phyloP scores from a whole-genome alignment of 1,140 invertebrate genomes.

The Leptoteleia sp. region DNA sequence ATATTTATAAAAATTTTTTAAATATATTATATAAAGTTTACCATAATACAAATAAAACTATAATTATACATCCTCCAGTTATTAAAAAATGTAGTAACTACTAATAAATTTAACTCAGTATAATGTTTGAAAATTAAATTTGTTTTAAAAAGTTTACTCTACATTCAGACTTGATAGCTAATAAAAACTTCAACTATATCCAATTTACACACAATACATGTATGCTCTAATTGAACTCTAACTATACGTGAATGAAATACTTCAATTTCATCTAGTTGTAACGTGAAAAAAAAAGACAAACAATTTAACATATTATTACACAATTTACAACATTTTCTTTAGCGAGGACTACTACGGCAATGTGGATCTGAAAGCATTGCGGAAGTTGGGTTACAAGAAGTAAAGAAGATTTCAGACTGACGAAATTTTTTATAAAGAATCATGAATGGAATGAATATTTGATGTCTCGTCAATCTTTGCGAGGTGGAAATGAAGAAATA shows the following conservation, averaged over 20 bases:
- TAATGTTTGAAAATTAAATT: too few relatives aligned
- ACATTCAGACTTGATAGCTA: too few relatives aligned
- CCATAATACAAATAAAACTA: too few relatives aligned
- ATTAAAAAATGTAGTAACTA: too few relatives aligned
- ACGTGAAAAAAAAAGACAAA: too few relatives aligned
- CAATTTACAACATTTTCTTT: slow-evolving; percentile 75
- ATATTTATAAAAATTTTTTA: too few relatives aligned
- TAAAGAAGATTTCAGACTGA: slow-evolving; percentile 65
- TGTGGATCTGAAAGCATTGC: slow-evolving; percentile 89
- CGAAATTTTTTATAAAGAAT: slow-evolving; percentile 22
- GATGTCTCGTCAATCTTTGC: slow-evolving; percentile 9
- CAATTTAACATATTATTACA: slow-evolving; percentile 54
- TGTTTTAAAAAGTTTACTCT: too few relatives aligned
- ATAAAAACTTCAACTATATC: slow-evolving; percentile 8
- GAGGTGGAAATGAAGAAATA: slow-evolving; percentile 34
- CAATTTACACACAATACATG: not conserved
- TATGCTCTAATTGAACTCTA: slow-evolving; percentile 11
- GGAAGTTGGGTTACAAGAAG: slow-evolving; percentile 87
- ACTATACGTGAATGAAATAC: slow-evolving; percentile 8
- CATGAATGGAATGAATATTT: slow-evolving; percentile 23
- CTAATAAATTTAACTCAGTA: too few relatives aligned
- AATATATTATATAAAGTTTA: too few relatives aligned
- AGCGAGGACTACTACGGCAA: slow-evolving; percentile 93
- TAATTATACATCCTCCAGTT: too few relatives aligned
- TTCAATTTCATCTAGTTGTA: not conserved